Evolutionary conservation across 2,888 invertebrate species (phyloP).

Genomic region (Lutraria lutraria): DNA sequence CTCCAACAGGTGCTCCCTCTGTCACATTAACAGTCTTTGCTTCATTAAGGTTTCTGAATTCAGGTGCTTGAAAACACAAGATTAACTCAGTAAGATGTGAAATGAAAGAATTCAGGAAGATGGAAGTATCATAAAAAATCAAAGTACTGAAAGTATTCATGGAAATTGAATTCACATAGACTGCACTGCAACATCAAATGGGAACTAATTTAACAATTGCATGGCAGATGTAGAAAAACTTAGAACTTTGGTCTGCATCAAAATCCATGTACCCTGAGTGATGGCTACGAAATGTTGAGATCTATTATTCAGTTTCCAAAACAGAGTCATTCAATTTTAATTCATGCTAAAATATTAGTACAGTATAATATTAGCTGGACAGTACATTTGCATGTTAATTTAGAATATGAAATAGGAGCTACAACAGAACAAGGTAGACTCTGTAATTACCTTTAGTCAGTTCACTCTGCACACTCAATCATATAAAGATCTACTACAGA

Average conservation of each 20-base stretch:
- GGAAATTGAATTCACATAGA: too few species aligned
- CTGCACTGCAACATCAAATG: too few species aligned
- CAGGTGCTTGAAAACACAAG: not conserved
- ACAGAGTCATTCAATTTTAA: not conserved
- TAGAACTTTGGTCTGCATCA: too few species aligned
- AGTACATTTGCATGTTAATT: not conserved
- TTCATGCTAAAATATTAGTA: not conserved
- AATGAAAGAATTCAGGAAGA: not conserved
- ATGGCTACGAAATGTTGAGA: too few species aligned
- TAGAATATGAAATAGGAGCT: not conserved
- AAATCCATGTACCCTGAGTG: too few species aligned
- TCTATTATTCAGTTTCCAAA: too few species aligned
- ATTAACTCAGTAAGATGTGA: not conserved
- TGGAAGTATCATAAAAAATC: not conserved
- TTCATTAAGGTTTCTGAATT: not conserved
- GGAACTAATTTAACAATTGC: too few species aligned
- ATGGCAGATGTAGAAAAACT: too few species aligned
- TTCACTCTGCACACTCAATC: too few species aligned
- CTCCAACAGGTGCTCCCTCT: not conserved
- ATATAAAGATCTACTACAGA: too few species aligned
- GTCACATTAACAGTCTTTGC: not conserved
- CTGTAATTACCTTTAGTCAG: too few species aligned
- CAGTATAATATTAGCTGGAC: not conserved
- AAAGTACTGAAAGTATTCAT: too few species aligned
- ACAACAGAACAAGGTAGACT: not conserved